Evolutionary conservation across 2,797 vertebrate species (phyloP).

Genomic region (Rhabdophis nuchalis): DNA sequence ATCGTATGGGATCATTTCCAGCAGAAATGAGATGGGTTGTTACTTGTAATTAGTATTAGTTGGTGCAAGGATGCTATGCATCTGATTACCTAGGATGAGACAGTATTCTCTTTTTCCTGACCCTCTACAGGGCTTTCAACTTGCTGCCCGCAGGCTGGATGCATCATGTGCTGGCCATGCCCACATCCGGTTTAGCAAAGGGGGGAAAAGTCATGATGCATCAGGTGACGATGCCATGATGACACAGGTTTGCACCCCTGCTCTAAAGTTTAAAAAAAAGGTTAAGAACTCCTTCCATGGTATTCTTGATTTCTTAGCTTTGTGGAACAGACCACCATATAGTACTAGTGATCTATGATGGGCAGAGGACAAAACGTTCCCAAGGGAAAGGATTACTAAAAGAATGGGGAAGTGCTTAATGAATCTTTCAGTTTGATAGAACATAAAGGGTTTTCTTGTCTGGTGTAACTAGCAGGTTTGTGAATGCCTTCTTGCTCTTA

Average conservation of each 20-base stretch:
- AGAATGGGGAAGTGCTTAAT: neutral
- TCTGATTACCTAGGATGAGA: neutral
- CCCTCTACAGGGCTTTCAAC: too few relatives aligned
- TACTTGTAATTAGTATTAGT: neutral
- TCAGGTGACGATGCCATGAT: too few relatives aligned
- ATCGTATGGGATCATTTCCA: neutral
- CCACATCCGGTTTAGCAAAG: too few relatives aligned
- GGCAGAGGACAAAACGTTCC: too few relatives aligned
- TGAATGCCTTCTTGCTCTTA: neutral
- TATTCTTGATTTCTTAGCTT: neutral
- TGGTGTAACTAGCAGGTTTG: neutral
- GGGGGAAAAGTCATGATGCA: too few relatives aligned
- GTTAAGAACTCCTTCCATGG: neutral
- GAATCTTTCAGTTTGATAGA: neutral
- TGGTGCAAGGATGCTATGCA: neutral
- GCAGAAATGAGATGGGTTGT: neutral
- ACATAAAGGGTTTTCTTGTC: neutral
- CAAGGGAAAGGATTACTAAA: too few relatives aligned
- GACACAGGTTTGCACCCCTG: too few relatives aligned
- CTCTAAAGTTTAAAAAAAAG: neutral
- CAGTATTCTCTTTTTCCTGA: neutral
- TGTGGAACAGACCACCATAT: neutral
- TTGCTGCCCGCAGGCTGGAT: too few relatives aligned
- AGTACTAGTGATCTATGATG: neutral
- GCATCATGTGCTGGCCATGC: too few relatives aligned